Percentiles rank a stretch among this genome's conserved stretches.
phyloP scores from a whole-genome alignment of 2,113 vertebrate species.

The Galeopterus variegatus region DNA sequence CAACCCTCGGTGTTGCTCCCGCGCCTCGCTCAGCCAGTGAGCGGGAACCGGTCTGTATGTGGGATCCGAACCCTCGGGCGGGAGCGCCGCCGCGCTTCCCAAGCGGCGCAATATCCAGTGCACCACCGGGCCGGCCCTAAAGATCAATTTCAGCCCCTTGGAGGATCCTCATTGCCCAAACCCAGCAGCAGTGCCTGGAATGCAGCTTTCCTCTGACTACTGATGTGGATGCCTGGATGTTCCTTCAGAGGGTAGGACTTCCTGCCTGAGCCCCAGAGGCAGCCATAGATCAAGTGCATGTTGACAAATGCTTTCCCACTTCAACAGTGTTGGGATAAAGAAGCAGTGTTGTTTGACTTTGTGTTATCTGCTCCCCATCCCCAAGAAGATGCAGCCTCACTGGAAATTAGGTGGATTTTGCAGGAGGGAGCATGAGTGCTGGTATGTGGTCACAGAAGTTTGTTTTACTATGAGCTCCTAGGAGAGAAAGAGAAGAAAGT shows the following conservation, averaged over 20 bases:
- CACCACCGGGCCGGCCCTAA: no score
- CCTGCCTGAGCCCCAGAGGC: background rate
- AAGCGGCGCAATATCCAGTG: no score
- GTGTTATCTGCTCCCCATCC: background rate
- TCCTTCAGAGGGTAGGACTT: background rate
- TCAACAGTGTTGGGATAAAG: background rate
- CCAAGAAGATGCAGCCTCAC: background rate
- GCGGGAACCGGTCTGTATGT: no score
- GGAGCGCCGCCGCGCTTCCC: no score
- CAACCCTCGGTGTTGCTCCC: no score
- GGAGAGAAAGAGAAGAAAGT: background rate
- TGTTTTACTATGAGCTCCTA: background rate
- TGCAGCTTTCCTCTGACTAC: background rate
- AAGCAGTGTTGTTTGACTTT: background rate
- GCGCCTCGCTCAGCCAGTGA: no score
- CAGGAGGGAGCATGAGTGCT: background rate
- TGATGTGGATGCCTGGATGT: background rate
- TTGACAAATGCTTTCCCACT: background rate
- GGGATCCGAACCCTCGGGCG: no score
- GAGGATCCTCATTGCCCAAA: background rate
- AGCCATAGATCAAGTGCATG: background rate
- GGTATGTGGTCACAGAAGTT: background rate
- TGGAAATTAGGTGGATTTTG: background rate
- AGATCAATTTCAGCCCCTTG: background rate
- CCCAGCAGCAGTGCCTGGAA: background rate